These are phyloP conservation scores for Sebastes umbrosus DNA, from an alignment of 2,797 vertebrate genomes.

Conservation along the genomic window DNA sequence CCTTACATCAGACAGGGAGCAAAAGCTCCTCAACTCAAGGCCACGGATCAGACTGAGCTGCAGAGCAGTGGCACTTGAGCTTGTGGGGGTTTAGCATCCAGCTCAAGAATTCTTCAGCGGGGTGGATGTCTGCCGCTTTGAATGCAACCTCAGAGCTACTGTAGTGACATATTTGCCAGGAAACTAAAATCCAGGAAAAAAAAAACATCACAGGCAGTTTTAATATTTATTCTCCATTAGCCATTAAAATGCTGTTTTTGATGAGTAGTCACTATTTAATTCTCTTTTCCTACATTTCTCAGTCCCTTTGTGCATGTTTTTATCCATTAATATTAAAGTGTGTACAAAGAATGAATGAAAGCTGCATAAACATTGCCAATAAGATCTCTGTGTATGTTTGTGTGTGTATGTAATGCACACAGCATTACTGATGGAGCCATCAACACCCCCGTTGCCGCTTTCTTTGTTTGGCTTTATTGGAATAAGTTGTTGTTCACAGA, in stretches of 20 bases:
- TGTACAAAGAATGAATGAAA: neutral
- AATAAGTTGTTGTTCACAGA: slow-evolving; percentile 72
- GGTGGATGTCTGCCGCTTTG: neutral
- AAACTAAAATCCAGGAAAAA: neutral
- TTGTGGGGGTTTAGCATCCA: neutral
- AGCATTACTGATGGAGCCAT: slow-evolving; percentile 43
- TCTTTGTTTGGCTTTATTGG: slow-evolving; percentile 61
- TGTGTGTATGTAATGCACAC: neutral
- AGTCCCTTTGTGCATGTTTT: neutral
- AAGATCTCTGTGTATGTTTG: neutral
- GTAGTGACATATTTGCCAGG: neutral
- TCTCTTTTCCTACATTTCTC: neutral
- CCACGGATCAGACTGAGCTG: neutral
- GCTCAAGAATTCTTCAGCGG: neutral
- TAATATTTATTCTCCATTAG: neutral
- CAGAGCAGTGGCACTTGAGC: neutral
- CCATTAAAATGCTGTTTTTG: neutral
- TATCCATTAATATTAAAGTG: neutral
- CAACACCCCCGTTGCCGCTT: slow-evolving; percentile 1
- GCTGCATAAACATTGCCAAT: slow-evolving; percentile 2
- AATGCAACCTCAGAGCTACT: neutral
- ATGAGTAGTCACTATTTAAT: neutral
- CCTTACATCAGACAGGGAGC: neutral
- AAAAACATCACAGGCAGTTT: neutral
- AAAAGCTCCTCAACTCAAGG: neutral